Conservation (phyloP, 1,140 invertebrate genomes). For the Habropoda laboriosa region DNA sequence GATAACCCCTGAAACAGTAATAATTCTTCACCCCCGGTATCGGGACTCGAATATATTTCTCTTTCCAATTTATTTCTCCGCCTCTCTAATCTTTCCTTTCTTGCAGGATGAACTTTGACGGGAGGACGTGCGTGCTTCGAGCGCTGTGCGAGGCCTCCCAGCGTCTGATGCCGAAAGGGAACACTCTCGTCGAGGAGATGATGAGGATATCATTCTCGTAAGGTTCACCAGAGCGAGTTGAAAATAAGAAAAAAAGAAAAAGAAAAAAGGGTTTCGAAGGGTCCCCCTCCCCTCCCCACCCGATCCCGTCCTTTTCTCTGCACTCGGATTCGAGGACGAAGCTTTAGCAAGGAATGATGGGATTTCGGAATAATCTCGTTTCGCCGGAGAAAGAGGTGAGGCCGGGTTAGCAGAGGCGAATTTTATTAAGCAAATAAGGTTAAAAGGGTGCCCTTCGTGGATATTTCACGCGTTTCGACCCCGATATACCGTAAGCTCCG, state of each 20-base stretch:
- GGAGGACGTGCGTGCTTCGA: slow-evolving; percentile 85
- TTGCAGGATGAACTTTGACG: slow-evolving; percentile 87
- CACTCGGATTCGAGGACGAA: neutral
- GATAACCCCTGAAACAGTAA: too few species aligned
- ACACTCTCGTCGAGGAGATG: slow-evolving; percentile 87
- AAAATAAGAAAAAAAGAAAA: neutral
- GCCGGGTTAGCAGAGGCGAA: neutral
- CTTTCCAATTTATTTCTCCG: neutral
- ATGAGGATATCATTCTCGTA: slow-evolving; percentile 87
- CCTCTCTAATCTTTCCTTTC: slow-evolving; percentile 35
- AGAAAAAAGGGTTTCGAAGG: slow-evolving; percentile 13
- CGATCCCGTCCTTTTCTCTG: neutral
- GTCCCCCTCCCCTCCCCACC: neutral
- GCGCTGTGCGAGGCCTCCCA: slow-evolving; percentile 88
- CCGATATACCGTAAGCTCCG: neutral
- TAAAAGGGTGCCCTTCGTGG: neutral
- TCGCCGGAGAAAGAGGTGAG: neutral
- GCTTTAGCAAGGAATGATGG: slow-evolving; percentile 29
- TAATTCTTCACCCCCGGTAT: neutral
- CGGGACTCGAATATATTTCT: neutral
- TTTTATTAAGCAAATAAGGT: slow-evolving; percentile 47
- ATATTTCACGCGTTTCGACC: slow-evolving; percentile 9
- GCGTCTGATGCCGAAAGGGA: slow-evolving; percentile 83
- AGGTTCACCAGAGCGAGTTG: slow-evolving; percentile 69
- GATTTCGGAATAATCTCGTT: slow-evolving; percentile 43